Evolutionary conservation across 2,888 invertebrate species (phyloP).

Genomic region (Axea sp.): DNA sequence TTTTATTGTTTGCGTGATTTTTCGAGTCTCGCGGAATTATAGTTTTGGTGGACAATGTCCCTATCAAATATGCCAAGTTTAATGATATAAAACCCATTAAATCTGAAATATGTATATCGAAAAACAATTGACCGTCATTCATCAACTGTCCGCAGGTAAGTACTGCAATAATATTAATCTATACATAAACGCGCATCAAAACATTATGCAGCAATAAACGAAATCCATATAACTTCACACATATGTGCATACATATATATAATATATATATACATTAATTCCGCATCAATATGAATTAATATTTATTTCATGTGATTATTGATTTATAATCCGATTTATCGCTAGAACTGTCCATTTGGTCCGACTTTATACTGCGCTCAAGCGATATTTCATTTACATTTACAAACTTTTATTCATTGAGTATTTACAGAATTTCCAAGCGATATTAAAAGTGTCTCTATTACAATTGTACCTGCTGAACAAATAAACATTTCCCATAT

Average conservation of each 20-base stretch:
- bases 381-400: conserved; percentile 37
- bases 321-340: conserved; percentile 53
- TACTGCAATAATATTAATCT: conserved; percentile 45
- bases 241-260: conserved; percentile 49
- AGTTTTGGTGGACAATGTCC: conserved; percentile 12
- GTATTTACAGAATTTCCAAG: conserved; percentile 21
- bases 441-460: conserved; percentile 24
- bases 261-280: conserved; percentile 48
- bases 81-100: conserved; percentile 27
- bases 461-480: conserved; percentile 7
- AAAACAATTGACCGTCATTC: conserved; percentile 43
- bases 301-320: conserved; percentile 45
- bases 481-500: conserved; percentile 5
- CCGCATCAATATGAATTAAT: conserved; percentile 29
- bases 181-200: conserved; percentile 29
- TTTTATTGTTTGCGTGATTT: too few species aligned
- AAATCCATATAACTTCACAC: conserved; percentile 39
- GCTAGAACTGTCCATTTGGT: conserved; percentile 19
- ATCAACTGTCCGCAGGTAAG: conserved; percentile 40
- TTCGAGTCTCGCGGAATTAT: too few species aligned
- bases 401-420: conserved; percentile 36
- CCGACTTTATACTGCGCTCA: conserved; percentile 10
- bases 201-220: conserved; percentile 40
- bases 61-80: conserved; percentile 11
- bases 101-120: conserved; percentile 26